phyloP scores from a whole-genome alignment of 2,888 invertebrate genomes.

The Tanypteryx hageni region DNA sequence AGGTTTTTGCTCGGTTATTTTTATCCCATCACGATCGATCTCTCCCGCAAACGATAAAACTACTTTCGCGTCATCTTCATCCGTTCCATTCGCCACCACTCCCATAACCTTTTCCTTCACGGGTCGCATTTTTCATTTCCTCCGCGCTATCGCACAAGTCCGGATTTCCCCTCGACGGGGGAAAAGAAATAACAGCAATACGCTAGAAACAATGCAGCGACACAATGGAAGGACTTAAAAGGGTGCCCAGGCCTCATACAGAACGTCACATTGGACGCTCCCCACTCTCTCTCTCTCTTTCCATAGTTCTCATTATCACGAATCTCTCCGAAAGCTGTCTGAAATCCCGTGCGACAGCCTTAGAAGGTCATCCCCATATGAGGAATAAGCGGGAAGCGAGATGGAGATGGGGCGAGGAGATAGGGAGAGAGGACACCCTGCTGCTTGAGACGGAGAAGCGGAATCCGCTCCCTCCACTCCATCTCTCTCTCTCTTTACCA shows the following conservation, averaged over 20 bases:
- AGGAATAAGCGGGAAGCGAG: neutral
- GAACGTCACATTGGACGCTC: neutral
- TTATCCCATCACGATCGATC: no score
- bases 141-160: neutral
- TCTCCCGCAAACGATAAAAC: no score
- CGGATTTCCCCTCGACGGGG: neutral
- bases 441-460: neutral
- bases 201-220: neutral
- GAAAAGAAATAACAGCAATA: neutral
- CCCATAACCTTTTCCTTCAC: no score
- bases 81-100: no score
- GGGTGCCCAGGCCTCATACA: neutral
- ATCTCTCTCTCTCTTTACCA: neutral
- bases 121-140: no score
- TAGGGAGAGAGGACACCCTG: neutral
- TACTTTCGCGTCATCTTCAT: no score
- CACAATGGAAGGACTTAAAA: neutral
- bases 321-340: constrained; percentile 28
- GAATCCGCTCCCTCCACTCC: neutral
- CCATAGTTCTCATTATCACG: constrained; percentile 23
- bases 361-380: neutral
- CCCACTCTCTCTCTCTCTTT: neutral
- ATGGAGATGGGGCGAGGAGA: neutral
- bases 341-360: constrained; percentile 17
- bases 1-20: no score